These are phyloP conservation scores for Ammodytes marinus DNA, from an alignment of 2,113 vertebrate species.

Conservation along the genomic window DNA sequence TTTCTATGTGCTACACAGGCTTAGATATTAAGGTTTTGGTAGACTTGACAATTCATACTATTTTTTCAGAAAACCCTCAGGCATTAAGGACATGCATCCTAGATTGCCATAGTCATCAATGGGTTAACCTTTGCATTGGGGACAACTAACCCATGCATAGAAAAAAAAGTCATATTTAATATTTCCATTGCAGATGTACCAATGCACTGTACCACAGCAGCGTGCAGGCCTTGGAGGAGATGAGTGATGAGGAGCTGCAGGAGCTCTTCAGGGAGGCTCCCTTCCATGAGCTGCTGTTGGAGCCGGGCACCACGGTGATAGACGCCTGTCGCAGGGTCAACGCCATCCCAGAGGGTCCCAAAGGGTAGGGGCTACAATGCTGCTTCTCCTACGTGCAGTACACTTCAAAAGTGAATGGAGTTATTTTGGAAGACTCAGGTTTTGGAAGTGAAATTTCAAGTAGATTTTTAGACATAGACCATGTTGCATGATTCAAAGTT, in stretches of 20 bases:
- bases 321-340: conserved; percentile 89
- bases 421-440: not conserved
- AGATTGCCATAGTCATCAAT: too few relatives aligned
- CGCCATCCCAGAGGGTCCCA: conserved; percentile 92
- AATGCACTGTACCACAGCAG: conserved; percentile 90
- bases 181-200: conserved; percentile 86
- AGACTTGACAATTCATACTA: too few relatives aligned
- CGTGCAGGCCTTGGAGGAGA: conserved; percentile 88
- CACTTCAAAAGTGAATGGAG: not conserved
- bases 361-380: conserved; percentile 83
- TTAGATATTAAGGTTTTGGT: too few relatives aligned
- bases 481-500: not conserved
- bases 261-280: conserved; percentile 93
- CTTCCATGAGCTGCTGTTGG: conserved; percentile 91
- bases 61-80: too few relatives aligned
- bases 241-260: conserved; percentile 93
- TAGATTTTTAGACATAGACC: not conserved
- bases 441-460: not conserved
- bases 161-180: not conserved
- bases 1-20: too few relatives aligned
- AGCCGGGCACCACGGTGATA: conserved; percentile 91
- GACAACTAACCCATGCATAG: not conserved
- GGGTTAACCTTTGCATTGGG: too few relatives aligned
- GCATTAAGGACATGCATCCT: too few relatives aligned
- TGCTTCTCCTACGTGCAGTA: not conserved